These are phyloP conservation scores for Cryptosula pallasiana DNA, from an alignment of 2,888 invertebrate genomes.

Conservation along the genomic window DNA sequence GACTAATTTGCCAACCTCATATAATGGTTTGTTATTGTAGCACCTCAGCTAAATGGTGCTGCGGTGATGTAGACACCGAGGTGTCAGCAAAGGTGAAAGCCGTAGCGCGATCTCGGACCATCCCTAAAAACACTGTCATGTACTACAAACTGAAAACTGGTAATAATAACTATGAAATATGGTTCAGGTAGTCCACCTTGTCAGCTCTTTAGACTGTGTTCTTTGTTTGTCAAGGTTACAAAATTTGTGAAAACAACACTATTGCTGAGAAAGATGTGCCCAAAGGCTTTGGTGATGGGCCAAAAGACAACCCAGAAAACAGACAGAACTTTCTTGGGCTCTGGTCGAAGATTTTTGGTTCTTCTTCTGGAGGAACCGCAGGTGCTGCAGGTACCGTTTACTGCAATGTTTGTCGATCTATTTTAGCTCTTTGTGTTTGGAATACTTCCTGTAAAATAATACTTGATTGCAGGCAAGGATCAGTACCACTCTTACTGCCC, in stretches of 20 bases:
- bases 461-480: not conserved
- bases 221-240: too few species aligned
- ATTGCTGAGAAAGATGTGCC: conserved; percentile 18
- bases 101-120: not conserved
- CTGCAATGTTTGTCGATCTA: too few species aligned
- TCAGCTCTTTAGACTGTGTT: too few species aligned
- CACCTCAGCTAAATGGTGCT: conserved; percentile 1
- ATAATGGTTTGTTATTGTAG: too few species aligned
- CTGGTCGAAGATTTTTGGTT: not conserved
- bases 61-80: not conserved
- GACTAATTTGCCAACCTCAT: too few species aligned
- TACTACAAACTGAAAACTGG: conserved; percentile 4
- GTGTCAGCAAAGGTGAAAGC: not conserved
- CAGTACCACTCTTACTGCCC: not conserved
- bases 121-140: not conserved
- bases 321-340: not conserved
- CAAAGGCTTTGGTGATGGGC: not conserved
- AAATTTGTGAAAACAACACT: conserved; percentile 10
- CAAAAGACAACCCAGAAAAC: not conserved
- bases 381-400: too few species aligned
- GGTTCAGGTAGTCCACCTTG: too few species aligned
- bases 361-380: not conserved
- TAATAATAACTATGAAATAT: too few species aligned
- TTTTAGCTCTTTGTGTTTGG: too few species aligned
- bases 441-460: too few species aligned